Evolutionary conservation across 2,797 vertebrate species (phyloP).

Genomic region (Phyllotis vaccarum): DNA sequence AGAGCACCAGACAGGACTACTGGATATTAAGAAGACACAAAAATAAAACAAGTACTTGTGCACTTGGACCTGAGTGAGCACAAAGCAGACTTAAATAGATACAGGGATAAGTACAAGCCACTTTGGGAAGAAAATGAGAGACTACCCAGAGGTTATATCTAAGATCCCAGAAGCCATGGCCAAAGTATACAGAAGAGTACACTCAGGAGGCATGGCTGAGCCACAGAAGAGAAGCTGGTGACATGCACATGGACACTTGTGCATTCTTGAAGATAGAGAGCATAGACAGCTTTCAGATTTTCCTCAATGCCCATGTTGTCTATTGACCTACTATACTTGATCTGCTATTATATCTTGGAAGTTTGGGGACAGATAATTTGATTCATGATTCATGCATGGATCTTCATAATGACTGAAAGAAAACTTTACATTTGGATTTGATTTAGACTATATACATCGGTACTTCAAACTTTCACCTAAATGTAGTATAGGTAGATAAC

Average conservation of each 20-base stretch:
- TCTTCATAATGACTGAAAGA: not conserved
- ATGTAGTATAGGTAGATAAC: not conserved
- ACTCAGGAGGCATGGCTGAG: not conserved
- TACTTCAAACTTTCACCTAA: not conserved
- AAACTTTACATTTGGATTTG: not conserved
- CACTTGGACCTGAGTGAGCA: not conserved
- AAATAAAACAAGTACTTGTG: constrained; percentile 19
- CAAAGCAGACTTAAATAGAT: not conserved
- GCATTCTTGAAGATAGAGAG: not conserved
- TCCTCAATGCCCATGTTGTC: not conserved
- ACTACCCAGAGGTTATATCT: not conserved
- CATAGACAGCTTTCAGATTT: not conserved
- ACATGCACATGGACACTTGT: not conserved
- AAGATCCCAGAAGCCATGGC: not conserved
- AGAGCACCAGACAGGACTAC: not conserved
- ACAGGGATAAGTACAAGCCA: not conserved
- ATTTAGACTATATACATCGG: not conserved
- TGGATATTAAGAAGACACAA: not conserved
- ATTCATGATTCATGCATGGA: not conserved
- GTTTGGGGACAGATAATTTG: not conserved
- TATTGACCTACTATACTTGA: not conserved
- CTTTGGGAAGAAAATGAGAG: not conserved
- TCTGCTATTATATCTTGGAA: not conserved
- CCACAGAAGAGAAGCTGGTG: not conserved
- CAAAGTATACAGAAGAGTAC: not conserved